Evolutionary conservation across 2,113 vertebrate genomes (phyloP), one percentile per base, ranked within the genome.

Genomic region (Syngnathus scovelli): DNA sequence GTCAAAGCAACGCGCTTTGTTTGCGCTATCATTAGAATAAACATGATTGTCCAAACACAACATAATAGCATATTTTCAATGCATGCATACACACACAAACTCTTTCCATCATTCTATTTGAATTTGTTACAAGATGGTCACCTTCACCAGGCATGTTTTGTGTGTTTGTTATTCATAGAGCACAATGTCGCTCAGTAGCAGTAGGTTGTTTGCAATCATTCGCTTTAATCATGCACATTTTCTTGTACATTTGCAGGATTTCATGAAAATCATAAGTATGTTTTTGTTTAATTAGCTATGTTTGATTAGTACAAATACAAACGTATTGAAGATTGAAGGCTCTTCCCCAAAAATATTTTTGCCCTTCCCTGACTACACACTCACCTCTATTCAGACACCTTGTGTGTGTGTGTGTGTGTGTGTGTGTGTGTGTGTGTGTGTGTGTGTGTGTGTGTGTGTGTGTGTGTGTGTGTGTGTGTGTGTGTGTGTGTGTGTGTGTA

Each of bases 381-480:
- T 66, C 61, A 58, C 68, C 39, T 65, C 44, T 78, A 58, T 74
- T 72, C 69, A 72, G 58, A 58, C 78, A 77, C 67, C 36, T 61
- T 61, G n/a, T 68, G 21, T 71, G 43, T 67, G 55, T 51, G 61
- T 27, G 11, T 56, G 54, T 63, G 74, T 78, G 68, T 56, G 4
- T n/a, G 41, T 64, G n/a, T 56, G 54, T 63, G 74, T 78, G 68
- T 56, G 4, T n/a, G 41, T 64, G n/a, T 56, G 54, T 63, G 74
- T 78, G 68, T 56, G 4, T n/a, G 41, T 64, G 55, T 51, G 61
- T 27, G 11, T 61, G n/a, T 68, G 21, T 71, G 43, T 67, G 55
- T 51, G 61, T 27, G 11, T 61, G n/a, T 68, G 21, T 71, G 43
- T 67, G 55, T 51, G 61, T 27, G 11, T 61, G n/a, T 68, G 21